Evolutionary conservation across 2,888 invertebrate species (phyloP).

Genomic region (Lepidocyrtoides sp.): DNA sequence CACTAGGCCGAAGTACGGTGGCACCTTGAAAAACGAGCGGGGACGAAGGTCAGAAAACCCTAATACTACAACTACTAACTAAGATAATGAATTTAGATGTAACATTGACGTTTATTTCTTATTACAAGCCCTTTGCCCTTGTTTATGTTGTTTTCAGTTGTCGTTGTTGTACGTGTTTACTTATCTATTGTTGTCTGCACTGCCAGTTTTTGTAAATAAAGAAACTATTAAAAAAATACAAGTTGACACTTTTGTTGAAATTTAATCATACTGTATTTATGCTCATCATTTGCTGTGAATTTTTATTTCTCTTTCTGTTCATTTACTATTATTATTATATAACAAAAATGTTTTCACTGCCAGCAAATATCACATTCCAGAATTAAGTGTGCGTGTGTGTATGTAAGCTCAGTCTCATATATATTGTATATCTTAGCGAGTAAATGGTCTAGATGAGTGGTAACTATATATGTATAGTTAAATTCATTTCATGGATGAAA

Average conservation of each 20-base stretch:
- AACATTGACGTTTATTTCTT: constrained; percentile 62
- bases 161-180: constrained; percentile 56
- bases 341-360: constrained; percentile 63
- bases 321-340: neutral
- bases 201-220: constrained; percentile 44
- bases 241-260: constrained; percentile 41
- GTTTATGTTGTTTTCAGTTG: constrained; percentile 56
- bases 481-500: constrained; percentile 25
- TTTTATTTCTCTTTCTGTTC: neutral
- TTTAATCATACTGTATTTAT: constrained; percentile 39
- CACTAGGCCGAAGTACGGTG: constrained; percentile 99
- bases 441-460: constrained; percentile 44
- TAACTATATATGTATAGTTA: neutral
- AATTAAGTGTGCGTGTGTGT: constrained; percentile 57
- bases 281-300: constrained; percentile 55
- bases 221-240: constrained; percentile 22
- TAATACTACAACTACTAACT: constrained; percentile 79
- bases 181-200: constrained; percentile 65
- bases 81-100: constrained; percentile 73
- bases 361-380: constrained; percentile 63
- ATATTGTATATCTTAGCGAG: neutral
- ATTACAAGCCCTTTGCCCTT: constrained; percentile 35
- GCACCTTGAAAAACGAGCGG: constrained; percentile 99
- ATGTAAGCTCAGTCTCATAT: constrained; percentile 38
- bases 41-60: constrained; percentile 95